phyloP scores from a whole-genome alignment of 2,888 invertebrate genomes.

The Hypercompe scribonia region DNA sequence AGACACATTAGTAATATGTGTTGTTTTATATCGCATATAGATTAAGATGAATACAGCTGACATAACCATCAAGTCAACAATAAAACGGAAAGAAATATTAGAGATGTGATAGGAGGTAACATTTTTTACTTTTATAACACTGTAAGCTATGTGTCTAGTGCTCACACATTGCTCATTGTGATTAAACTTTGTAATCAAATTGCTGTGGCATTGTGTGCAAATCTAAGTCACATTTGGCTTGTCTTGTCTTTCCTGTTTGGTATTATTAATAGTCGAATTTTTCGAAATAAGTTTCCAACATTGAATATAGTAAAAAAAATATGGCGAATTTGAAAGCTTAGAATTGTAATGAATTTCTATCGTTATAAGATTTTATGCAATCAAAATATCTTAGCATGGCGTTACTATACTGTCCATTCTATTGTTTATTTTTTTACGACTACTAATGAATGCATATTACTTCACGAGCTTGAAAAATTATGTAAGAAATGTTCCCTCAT shows the following conservation, averaged over 20 bases:
- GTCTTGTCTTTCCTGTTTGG: conserved; percentile 20
- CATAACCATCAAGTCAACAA: conserved; percentile 20
- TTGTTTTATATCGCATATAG: conserved; percentile 28
- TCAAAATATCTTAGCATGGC: conserved; percentile 10
- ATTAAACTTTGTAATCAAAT: conserved; percentile 7
- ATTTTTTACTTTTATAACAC: conserved; percentile 49
- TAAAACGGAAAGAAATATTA: conserved; percentile 15
- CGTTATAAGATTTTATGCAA: not conserved
- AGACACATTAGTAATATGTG: conserved; percentile 13
- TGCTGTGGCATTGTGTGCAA: conserved; percentile 6
- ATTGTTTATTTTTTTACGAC: not conserved
- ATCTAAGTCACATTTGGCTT: not conserved
- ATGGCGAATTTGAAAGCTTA: conserved; percentile 6
- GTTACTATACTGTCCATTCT: not conserved
- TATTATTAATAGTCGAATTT: not conserved
- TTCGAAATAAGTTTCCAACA: conserved; percentile 1
- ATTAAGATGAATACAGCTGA: conserved; percentile 34
- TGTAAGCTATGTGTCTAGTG: conserved; percentile 33
- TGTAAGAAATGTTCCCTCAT: no score
- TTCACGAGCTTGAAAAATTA: no score
- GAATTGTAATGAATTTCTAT: conserved; percentile 6
- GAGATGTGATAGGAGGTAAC: conserved; percentile 22
- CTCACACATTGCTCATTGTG: conserved; percentile 11
- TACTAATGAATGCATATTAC: not conserved
- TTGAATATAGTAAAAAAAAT: conserved; percentile 1